Evolutionary conservation across 2,113 vertebrate species (phyloP), one percentile per base, ranked within the genome.

Genomic region (Oryzias celebensis): DNA sequence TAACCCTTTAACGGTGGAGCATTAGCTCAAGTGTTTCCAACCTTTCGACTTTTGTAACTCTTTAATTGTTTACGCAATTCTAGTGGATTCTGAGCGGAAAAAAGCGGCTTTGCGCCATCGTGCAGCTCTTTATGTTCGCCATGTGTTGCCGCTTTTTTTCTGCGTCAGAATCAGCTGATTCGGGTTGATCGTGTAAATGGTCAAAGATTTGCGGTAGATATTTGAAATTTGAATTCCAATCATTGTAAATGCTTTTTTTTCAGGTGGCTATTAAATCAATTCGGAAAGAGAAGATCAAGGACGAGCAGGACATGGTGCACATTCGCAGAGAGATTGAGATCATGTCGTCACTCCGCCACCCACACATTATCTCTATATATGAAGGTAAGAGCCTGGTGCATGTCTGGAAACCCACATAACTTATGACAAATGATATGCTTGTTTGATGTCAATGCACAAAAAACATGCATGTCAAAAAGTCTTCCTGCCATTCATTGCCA

Each of bases 241-340:
- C 20, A 20, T 20, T 20, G 20, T 20, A 20, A 20, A 20, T 41
- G 76, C 14, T 10, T 69, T 24, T 77, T 62, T 63, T 77, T 55
- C 91, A 99, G 97, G 96, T 99, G 85, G 97, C 97, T 82, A 98
- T 99, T 91, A 99, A 99, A 92, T 99, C 96, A 64, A 98, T 99
- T 74, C 93, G 96, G 86, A 99, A 99, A 91, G 96, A 99, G 92
- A 98, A 96, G 93, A 99, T 99, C 92, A 98, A 96, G 91, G 96
- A 99, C 76, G 96, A 99, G 57, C 95, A 97, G 86, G 97, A 99
- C 89, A 99, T 98, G 97, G 95, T 97, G 90, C 96, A 98, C 92
- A 98, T 99, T 90, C 94, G 96, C 88, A 86, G 97, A 67, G 97
- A 99, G 92, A 99, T 99, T 81, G 97, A 99, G 91, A 98, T 98